Conservation (phyloP, 2,797 vertebrate genomes). For the Diceros bicornis region DNA sequence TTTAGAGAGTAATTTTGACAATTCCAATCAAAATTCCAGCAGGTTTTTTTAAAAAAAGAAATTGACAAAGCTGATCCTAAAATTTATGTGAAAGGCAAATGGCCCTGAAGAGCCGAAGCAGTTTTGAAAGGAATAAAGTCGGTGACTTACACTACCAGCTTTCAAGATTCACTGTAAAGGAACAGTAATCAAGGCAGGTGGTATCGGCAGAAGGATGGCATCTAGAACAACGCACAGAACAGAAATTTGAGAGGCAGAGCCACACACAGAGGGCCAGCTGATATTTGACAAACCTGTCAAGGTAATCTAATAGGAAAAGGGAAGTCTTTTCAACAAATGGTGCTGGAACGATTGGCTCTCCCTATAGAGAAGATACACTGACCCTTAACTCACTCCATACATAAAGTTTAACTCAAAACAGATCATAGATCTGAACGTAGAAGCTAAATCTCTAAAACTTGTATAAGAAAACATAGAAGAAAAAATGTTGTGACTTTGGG, state of each 20-base stretch:
- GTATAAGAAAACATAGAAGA: background rate
- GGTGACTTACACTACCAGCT: rapidly evolving
- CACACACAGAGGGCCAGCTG: rapidly evolving
- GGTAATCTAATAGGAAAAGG: rapidly evolving
- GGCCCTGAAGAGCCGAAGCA: background rate
- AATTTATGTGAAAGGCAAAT: constrained; percentile 7
- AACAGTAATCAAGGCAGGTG: background rate
- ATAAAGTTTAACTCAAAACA: background rate
- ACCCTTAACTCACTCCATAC: background rate
- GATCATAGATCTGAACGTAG: no score
- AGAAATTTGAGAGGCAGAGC: rapidly evolving
- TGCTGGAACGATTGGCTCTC: rapidly evolving
- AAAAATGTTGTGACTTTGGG: rapidly evolving
- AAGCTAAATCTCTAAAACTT: rapidly evolving
- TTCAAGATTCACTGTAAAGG: rapidly evolving
- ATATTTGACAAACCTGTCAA: background rate
- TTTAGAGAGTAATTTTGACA: constrained; percentile 14
- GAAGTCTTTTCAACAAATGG: background rate
- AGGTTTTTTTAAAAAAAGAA: constrained; percentile 31
- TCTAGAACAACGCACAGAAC: rapidly evolving
- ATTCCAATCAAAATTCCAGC: background rate
- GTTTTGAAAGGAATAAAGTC: background rate
- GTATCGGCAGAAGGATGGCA: rapidly evolving
- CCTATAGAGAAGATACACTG: rapidly evolving
- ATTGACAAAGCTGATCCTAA: constrained; percentile 42